Evolutionary conservation across 2,888 invertebrate genomes (phyloP).

Genomic region (Tromatobia lineatoria): DNA sequence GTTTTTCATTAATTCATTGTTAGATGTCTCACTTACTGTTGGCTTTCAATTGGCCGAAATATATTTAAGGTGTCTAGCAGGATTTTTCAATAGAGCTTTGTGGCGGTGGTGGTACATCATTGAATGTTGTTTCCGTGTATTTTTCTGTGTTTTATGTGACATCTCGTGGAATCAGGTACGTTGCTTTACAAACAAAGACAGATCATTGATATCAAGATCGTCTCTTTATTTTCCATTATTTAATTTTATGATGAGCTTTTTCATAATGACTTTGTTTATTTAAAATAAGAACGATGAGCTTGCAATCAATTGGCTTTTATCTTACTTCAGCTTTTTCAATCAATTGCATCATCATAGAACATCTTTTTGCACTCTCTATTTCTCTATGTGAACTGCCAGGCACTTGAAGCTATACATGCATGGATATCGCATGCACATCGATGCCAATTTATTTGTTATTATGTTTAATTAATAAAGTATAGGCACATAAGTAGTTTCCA

Average conservation of each 20-base stretch:
- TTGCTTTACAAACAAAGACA: slow-evolving; percentile 64
- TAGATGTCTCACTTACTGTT: slow-evolving; percentile 46
- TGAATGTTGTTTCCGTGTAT: slow-evolving; percentile 65
- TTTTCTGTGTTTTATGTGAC: slow-evolving; percentile 77
- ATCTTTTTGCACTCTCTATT: slow-evolving; percentile 24
- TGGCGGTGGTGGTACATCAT: slow-evolving; percentile 66
- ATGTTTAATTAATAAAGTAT: not conserved
- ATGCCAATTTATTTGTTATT: not conserved
- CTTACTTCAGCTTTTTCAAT: slow-evolving; percentile 52
- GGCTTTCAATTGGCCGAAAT: slow-evolving; percentile 60
- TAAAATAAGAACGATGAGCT: slow-evolving; percentile 26
- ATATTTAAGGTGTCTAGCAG: slow-evolving; percentile 58
- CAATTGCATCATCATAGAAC: slow-evolving; percentile 55
- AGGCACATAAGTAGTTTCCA: not conserved
- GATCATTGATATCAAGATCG: slow-evolving; percentile 6
- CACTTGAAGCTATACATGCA: slow-evolving; percentile 40
- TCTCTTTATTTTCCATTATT: not conserved
- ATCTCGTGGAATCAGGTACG: slow-evolving; percentile 82
- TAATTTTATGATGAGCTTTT: slow-evolving; percentile 2
- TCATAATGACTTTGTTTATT: slow-evolving; percentile 21
- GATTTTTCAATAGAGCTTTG: slow-evolving; percentile 52
- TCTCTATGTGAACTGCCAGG: slow-evolving; percentile 32
- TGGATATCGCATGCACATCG: slow-evolving; percentile 21
- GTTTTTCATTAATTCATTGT: slow-evolving; percentile 57
- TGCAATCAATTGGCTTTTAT: slow-evolving; percentile 25